Evolutionary conservation across 2,888 invertebrate genomes (phyloP).

Genomic region (Aphidoletes aphidimyza): DNA sequence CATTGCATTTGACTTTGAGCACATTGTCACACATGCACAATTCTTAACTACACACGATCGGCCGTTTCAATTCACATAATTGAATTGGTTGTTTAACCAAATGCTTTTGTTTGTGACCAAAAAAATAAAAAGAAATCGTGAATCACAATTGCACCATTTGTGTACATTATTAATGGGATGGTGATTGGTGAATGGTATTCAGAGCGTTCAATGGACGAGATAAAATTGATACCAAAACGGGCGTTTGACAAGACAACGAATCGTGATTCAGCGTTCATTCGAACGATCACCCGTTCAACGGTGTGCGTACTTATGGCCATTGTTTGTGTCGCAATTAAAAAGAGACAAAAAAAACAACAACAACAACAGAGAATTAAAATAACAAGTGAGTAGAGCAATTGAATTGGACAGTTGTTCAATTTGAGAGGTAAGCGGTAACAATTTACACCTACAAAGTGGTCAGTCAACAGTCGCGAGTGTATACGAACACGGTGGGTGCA

Average conservation of each 20-base stretch:
- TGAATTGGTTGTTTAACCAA: conserved; percentile 23
- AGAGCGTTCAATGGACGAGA: background rate
- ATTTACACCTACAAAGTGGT: conserved; percentile 39
- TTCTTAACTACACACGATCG: background rate
- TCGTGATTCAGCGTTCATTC: background rate
- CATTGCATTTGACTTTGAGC: background rate
- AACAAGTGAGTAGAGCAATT: no score
- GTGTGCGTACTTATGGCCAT: background rate
- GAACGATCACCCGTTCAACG: background rate
- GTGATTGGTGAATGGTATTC: background rate
- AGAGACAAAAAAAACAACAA: no score
- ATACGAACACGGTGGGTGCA: conserved; percentile 4
- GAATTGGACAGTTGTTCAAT: background rate
- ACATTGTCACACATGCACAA: background rate
- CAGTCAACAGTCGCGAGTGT: background rate
- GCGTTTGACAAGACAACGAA: background rate
- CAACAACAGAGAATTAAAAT: no score
- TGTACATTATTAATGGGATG: background rate
- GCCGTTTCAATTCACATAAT: background rate
- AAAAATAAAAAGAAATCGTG: no score
- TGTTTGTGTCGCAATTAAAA: background rate
- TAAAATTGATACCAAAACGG: conserved; percentile 27
- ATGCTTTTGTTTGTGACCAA: background rate
- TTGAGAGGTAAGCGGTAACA: conserved; percentile 32
- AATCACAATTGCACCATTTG: conserved; percentile 22